Evolutionary conservation across 2,888 invertebrate genomes (phyloP), one percentile per base, ranked within the genome.

Genomic region (Harpalus rufipes): DNA sequence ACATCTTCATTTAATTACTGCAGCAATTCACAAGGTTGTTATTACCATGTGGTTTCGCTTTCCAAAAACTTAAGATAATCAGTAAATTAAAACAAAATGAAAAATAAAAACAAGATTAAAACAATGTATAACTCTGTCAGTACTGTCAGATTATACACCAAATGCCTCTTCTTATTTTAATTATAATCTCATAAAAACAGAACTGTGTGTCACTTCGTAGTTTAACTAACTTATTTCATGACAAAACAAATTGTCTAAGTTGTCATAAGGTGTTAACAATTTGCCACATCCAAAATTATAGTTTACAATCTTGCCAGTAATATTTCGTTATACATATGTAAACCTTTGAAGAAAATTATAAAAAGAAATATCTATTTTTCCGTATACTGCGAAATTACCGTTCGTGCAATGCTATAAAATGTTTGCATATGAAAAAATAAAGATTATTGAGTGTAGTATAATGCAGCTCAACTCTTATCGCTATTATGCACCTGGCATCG

Each of bases 1-100:
- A 59, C 59, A 59, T 59, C 59, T 59, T 59, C 18, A 59, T 59
- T 59, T 59, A 59, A 18, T 14, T 18, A 59, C 59, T 0, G 44
- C 5, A 51, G 44, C 44, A 51, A 51, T 51, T 51, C 44, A 12
- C 44, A 51, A 12, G 5, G 12, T 51, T 32, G 32, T 32, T 32
- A 32, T 25, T 32, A 32, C 4, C 3, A 12, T 51, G 44, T 51
- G 44, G 3, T 44, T 44, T 44, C 44, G 44, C 44, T 51, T 51
- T 51, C 44, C 44, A 12, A 51, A 51, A 12, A 51, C 44, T 1
- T 51, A 10, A 51, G 44, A 51, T 4, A 51, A 51, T 51, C 8
- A 51, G 10, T 51, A 51, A 51, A 51, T 51, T 12, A 8, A n/a
- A n/a, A 51, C 44, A 51, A 51, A 51, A 51, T 12, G 6, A 5